Evolutionary conservation across 35 echinoderm and acorn worm species (phyloP).

Genomic region (Diadema setosum): DNA sequence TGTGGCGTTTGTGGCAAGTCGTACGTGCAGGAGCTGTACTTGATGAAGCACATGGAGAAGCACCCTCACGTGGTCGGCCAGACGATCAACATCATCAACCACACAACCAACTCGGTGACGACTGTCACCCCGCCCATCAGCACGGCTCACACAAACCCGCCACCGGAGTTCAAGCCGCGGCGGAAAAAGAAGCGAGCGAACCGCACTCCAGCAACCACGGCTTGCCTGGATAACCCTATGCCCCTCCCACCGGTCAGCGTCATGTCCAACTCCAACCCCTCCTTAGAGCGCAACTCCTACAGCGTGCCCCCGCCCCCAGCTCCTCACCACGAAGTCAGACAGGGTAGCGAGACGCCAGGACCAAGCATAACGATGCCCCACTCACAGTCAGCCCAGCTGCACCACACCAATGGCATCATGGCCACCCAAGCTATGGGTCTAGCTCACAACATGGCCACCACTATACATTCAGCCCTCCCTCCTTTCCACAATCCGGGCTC

Average conservation of each 20-base stretch:
- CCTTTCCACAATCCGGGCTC: neutral
- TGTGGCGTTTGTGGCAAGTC: conserved; percentile 91
- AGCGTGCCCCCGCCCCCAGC: neutral
- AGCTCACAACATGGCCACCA: neutral
- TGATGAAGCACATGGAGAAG: conserved; percentile 94
- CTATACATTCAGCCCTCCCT: neutral
- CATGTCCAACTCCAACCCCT: neutral
- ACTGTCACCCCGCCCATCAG: neutral
- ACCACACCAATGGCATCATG: neutral
- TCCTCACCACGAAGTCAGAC: neutral
- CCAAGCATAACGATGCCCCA: neutral
- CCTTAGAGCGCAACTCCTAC: conserved; percentile 6
- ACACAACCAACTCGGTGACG: conserved; percentile 2
- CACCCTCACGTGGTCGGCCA: conserved; percentile 62
- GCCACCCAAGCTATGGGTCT: neutral
- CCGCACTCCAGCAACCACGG: neutral
- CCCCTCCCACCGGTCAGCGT: neutral
- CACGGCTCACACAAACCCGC: neutral
- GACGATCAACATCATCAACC: conserved; percentile 14
- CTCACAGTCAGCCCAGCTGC: neutral
- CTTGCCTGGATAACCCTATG: neutral
- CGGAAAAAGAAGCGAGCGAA: neutral
- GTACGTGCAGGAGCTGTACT: conserved; percentile 86
- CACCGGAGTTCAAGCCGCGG: neutral
- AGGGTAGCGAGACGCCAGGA: conserved; percentile 12